These are phyloP conservation scores for Okamejei kenojei DNA, from an alignment of 2,797 vertebrate genomes.

Conservation along the genomic window DNA sequence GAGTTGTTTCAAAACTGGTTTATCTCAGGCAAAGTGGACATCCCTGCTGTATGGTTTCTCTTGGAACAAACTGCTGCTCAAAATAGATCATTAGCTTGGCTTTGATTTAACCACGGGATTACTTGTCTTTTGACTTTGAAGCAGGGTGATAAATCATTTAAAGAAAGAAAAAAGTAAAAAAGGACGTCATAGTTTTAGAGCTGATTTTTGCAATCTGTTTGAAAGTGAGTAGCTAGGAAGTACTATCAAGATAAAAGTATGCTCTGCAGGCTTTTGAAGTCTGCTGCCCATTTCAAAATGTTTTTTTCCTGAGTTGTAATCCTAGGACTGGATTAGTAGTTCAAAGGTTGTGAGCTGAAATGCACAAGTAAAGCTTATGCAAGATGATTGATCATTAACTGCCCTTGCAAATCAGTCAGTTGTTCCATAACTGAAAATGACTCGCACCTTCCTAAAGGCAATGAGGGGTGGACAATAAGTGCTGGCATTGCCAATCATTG, in stretches of 20 bases:
- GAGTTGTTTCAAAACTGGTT: not conserved
- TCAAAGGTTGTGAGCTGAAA: not conserved
- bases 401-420: no score
- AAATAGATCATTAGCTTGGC: not conserved
- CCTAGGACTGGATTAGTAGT: not conserved
- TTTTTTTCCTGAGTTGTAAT: not conserved
- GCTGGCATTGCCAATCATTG: no score
- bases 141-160: not conserved
- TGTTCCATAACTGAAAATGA: no score
- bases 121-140: conserved; percentile 14
- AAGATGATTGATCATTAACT: not conserved
- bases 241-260: not conserved
- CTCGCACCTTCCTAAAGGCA: no score
- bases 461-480: no score
- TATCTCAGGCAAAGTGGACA: not conserved
- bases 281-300: not conserved
- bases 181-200: not conserved
- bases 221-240: not conserved
- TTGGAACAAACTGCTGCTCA: not conserved
- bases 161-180: conserved; percentile 1
- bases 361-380: not conserved
- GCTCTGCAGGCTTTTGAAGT: not conserved
- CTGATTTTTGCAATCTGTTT: not conserved
- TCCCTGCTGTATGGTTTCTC: no score
- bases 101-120: not conserved